These are phyloP conservation scores for Corvus moneduloides DNA, from an alignment of 2,113 vertebrate genomes.

Conservation along the genomic window DNA sequence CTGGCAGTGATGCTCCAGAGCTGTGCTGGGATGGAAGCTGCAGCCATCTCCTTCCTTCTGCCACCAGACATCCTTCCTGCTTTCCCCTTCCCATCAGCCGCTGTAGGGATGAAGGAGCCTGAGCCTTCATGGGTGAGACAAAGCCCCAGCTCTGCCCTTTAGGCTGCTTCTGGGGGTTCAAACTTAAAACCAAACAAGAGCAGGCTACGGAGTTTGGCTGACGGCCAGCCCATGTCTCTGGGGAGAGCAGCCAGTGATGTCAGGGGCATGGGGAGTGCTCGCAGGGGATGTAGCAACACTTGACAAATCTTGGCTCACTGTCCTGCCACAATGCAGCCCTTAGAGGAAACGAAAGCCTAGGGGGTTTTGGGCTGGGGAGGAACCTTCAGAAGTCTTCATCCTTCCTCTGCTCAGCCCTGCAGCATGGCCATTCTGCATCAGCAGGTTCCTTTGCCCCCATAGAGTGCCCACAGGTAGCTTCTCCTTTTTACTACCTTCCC, in stretches of 20 bases:
- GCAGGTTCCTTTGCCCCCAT: neutral
- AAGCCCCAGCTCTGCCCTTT: neutral
- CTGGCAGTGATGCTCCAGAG: neutral
- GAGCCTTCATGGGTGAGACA: accelerated
- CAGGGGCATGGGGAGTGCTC: neutral
- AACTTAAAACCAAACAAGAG: neutral
- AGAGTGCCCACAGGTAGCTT: neutral
- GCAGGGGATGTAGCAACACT: neutral
- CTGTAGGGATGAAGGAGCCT: neutral
- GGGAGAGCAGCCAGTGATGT: neutral
- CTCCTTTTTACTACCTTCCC: neutral
- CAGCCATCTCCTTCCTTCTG: neutral
- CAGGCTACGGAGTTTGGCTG: neutral
- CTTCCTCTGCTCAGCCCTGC: neutral
- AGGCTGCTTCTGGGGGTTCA: neutral
- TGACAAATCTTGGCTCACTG: neutral
- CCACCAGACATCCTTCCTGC: neutral
- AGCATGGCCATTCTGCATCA: neutral
- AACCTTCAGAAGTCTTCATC: neutral
- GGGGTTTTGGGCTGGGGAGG: neutral
- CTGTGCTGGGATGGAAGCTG: neutral
- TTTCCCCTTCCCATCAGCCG: neutral
- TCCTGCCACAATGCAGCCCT: neutral
- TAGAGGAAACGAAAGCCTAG: conserved; percentile 1
- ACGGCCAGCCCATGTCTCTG: neutral